Conservation (phyloP, 2,797 vertebrate genomes). For the Alosa sapidissima region DNA sequence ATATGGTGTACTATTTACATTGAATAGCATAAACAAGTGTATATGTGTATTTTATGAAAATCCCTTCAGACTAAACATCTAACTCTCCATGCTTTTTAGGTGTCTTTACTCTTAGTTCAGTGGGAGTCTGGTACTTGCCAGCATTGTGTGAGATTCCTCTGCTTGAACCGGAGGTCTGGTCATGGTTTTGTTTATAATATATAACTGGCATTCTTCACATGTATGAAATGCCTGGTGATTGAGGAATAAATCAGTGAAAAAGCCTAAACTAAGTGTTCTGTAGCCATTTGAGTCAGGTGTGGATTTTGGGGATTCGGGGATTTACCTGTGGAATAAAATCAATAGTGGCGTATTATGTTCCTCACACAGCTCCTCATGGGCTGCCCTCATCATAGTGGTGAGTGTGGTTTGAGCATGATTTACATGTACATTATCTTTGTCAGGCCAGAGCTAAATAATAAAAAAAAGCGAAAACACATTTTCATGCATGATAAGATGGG, state of each 20-base stretch:
- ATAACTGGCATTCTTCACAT: not conserved
- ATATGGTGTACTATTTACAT: no score
- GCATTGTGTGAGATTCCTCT: not conserved
- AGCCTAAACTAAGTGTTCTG: not conserved
- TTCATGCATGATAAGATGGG: not conserved
- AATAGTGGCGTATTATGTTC: not conserved
- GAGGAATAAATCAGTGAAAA: not conserved
- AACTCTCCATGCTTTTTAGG: not conserved
- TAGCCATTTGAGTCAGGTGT: not conserved
- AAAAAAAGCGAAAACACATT: not conserved
- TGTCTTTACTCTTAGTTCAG: not conserved
- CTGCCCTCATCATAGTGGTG: not conserved
- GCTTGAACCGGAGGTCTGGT: not conserved
- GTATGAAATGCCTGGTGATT: not conserved
- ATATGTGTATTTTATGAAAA: not conserved
- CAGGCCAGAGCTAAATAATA: not conserved
- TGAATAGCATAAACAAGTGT: not conserved
- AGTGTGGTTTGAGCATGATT: not conserved
- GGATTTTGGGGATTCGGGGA: not conserved
- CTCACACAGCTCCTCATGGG: not conserved
- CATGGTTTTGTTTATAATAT: not conserved
- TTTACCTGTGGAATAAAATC: not conserved
- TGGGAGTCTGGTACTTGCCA: not conserved
- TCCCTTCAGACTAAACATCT: not conserved
- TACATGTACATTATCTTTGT: not conserved